Evolutionary conservation across 2,797 vertebrate species (phyloP), one percentile per base, ranked within the genome.

Genomic region (Cuculus canorus): DNA sequence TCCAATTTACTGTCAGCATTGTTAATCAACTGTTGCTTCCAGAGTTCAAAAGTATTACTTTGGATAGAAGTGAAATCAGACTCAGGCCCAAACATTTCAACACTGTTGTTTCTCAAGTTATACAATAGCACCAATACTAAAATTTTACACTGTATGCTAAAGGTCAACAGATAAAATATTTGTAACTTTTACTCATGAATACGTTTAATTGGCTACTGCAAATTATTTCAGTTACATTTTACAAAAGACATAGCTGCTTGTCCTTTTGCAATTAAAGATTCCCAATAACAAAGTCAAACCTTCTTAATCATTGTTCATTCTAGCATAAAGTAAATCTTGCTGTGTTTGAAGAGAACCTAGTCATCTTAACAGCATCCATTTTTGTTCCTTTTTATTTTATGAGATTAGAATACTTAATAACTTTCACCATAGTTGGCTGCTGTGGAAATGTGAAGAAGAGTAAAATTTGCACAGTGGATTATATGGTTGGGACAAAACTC

Each of bases 261-360:
- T 94, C 30, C 7, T 79, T 95, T 88, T 92, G 89, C 95, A 97
- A 97, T 96, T 97, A 97, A 96, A 92, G 92, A 87, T 93, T 96
- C 81, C 75, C 95, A 97, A 97, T 97, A 96, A 95, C 85, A 89
- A 92, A 96, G 88, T 47, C 94, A 53, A 95, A 89, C 92, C 86
- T 91, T 85, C 93, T 88, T 96, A 97, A 97, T 96, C 95, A 89
- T 87, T 95, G 93, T 15, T 96, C 96, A 96, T 95, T 96, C 92
- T 96, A 96, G 83, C 95, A 97, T 84, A 96, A 92, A 96, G 88
- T 71, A 96, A 94, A 95, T 86, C 88, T 96, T 91, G 86, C 94
- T 93, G 94, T 93, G 83, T 95, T 96, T 96, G 92, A 96, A 81
- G 85, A 96, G 94, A 95, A 94, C 73, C 73, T 50, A 93, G 92